phyloP scores from a whole-genome alignment of 1,140 invertebrate species.

The Chlorops oryzae region DNA sequence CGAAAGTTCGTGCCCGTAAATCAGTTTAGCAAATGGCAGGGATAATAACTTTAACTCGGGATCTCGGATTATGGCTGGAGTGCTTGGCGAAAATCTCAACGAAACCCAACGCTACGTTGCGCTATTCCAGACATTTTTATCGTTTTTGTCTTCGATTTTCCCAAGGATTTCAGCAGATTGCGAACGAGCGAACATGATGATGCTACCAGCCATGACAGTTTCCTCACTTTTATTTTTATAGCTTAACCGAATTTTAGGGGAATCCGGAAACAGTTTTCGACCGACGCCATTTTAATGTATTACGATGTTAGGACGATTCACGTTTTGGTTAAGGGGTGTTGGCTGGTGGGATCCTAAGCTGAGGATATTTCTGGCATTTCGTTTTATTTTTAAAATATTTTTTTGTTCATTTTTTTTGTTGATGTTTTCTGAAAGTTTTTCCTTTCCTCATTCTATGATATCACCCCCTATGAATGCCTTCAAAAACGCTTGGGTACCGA shows the following conservation, averaged over 20 bases:
- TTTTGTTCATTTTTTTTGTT: background rate
- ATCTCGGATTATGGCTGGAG: conserved; percentile 12
- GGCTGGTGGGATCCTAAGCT: background rate
- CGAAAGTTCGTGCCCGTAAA: conserved; percentile 27
- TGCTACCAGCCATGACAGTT: conserved; percentile 20
- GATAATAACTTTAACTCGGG: conserved; percentile 33
- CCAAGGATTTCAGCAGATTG: no score
- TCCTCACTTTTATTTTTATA: conserved; percentile 2
- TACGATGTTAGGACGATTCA: background rate
- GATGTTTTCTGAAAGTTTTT: background rate
- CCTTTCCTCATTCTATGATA: background rate
- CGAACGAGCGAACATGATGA: no score
- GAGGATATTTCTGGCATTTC: background rate
- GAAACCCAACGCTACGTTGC: conserved; percentile 26
- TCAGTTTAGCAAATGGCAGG: conserved; percentile 43
- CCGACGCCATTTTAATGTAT: conserved; percentile 9
- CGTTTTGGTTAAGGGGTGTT: background rate
- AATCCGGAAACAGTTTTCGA: conserved; percentile 9
- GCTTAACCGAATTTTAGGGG: background rate
- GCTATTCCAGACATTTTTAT: conserved; percentile 48
- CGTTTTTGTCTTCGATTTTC: conserved; percentile 45
- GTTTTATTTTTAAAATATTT: background rate
- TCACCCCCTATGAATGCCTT: no score
- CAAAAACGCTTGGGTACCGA: no score
- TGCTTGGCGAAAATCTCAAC: conserved; percentile 24